These are phyloP conservation scores for Dugesia japonica DNA, from an alignment of 2,888 invertebrate genomes.

Conservation along the genomic window DNA sequence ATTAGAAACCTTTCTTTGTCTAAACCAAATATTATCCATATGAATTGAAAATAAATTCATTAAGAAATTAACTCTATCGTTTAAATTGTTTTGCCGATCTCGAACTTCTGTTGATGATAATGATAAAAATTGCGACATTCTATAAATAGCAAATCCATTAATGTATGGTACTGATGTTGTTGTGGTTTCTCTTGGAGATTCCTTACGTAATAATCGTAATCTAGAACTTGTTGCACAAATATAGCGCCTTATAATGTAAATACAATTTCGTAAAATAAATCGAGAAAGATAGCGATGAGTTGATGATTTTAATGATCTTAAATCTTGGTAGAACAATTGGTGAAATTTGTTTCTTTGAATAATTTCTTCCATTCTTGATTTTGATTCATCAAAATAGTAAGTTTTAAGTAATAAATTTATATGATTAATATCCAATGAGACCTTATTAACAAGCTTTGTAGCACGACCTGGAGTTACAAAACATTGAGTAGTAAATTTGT, in stretches of 20 bases:
- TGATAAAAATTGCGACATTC: background rate
- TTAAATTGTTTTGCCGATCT: background rate
- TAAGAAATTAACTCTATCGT: background rate
- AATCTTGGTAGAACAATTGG: background rate
- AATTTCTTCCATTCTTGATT: constrained; percentile 12
- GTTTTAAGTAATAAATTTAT: background rate
- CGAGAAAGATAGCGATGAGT: background rate
- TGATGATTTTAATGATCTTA: background rate
- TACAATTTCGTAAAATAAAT: background rate
- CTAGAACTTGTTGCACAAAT: constrained; percentile 2
- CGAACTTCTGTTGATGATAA: background rate
- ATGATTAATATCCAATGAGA: background rate
- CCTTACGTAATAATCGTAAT: background rate
- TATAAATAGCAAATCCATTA: background rate
- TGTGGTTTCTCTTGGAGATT: background rate
- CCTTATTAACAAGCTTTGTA: background rate
- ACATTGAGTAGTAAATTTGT: background rate
- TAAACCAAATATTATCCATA: background rate
- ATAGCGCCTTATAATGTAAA: background rate
- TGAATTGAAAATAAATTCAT: background rate
- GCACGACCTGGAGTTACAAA: background rate
- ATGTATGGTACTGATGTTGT: constrained; percentile 2
- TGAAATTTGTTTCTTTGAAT: background rate
- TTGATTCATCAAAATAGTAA: background rate
- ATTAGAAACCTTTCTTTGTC: background rate